Conservation (phyloP, 64 coral and sea anemone species). For the Dendronephthya gigantea region DNA sequence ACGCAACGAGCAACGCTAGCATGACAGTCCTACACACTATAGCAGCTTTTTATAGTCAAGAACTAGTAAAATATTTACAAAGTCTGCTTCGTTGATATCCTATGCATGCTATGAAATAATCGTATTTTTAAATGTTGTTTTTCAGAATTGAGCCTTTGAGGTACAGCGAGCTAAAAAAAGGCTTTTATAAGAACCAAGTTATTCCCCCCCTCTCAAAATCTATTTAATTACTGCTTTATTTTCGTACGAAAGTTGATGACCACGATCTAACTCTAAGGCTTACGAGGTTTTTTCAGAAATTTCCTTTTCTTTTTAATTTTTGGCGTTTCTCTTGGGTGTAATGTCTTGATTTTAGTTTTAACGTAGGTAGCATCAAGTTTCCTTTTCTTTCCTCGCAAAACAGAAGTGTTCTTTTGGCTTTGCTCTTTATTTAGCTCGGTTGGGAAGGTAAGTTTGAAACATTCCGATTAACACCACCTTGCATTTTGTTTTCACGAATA, state of each 20-base stretch:
- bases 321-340: not conserved
- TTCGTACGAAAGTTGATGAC: no score
- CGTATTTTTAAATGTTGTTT: no score
- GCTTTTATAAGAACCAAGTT: no score
- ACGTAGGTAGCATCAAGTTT: not conserved
- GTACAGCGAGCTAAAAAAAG: no score
- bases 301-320: not conserved
- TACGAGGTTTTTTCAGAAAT: not conserved
- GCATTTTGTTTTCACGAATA: not conserved
- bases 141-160: no score
- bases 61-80: no score
- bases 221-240: no score
- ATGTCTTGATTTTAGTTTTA: not conserved
- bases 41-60: not conserved
- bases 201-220: no score
- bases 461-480: not conserved
- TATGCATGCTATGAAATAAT: no score
- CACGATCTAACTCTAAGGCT: no score
- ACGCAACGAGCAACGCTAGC: slow-evolving; percentile 50
- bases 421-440: not conserved
- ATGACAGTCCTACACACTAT: slow-evolving; percentile 22
- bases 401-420: no score
- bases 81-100: no score
- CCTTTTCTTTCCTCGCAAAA: not conserved
- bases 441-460: not conserved